Conservation (phyloP, 2,113 vertebrate genomes). For the Gasterosteus nipponicus region DNA sequence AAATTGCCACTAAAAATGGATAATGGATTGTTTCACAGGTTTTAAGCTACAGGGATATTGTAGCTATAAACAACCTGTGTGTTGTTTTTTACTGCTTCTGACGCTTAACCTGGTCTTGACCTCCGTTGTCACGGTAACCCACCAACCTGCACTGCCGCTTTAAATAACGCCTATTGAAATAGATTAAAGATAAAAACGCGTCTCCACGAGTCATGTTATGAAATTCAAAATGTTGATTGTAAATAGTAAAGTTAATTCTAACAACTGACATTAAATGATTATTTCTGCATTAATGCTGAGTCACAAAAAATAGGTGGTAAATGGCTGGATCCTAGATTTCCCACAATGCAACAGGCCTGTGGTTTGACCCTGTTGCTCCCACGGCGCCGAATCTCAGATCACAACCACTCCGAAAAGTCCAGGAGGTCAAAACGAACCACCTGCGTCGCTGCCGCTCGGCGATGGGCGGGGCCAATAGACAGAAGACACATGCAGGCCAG, state of each 20-base stretch:
- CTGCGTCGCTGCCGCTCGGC: constrained; percentile 1
- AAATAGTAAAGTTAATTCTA: no score
- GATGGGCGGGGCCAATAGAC: constrained; percentile 21
- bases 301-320: not conserved
- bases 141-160: no score
- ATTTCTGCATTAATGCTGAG: no score
- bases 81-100: not conserved
- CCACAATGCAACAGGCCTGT: not conserved
- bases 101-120: not conserved
- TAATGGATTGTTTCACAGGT: not conserved
- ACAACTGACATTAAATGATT: no score
- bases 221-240: no score
- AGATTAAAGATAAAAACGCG: not conserved
- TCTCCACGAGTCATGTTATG: no score
- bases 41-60: not conserved
- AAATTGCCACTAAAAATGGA: not conserved
- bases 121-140: no score
- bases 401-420: not conserved
- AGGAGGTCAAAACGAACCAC: constrained; percentile 1
- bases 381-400: not conserved
- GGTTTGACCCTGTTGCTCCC: not conserved
- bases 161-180: not conserved
- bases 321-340: constrained; percentile 10
- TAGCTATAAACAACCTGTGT: accelerated
- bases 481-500: not conserved